Evolutionary conservation across 2,888 invertebrate genomes (phyloP).

Genomic region (Euspilapteryx auroguttella): DNA sequence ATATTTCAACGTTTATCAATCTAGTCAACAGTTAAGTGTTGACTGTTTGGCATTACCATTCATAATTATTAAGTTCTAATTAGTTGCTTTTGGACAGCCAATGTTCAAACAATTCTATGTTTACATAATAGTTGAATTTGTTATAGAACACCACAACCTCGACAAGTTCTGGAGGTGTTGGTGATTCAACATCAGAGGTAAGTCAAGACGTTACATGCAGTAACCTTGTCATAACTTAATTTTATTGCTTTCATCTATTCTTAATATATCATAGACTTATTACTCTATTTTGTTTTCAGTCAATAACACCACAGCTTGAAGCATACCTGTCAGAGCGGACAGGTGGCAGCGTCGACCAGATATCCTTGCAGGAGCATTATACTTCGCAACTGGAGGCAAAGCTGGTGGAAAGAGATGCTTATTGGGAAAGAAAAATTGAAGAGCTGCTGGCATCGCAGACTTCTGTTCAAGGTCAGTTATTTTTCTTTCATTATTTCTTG

Average conservation of each 20-base stretch:
- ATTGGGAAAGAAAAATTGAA: slow-evolving; percentile 65
- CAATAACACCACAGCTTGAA: slow-evolving; percentile 49
- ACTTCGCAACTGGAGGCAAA: slow-evolving; percentile 63
- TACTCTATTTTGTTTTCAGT: slow-evolving; percentile 24
- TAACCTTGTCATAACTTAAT: no score
- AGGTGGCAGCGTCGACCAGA: slow-evolving; percentile 37
- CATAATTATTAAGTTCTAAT: no score
- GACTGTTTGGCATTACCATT: no score
- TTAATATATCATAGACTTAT: no score
- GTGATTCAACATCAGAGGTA: slow-evolving; percentile 42
- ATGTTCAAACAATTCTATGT: no score
- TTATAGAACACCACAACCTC: slow-evolving; percentile 45
- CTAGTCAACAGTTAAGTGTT: no score
- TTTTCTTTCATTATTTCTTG: slow-evolving; percentile 1
- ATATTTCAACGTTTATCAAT: no score
- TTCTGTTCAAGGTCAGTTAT: slow-evolving; percentile 68
- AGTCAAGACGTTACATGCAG: no score
- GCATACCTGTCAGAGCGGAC: slow-evolving; percentile 41
- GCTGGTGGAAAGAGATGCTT: slow-evolving; percentile 56
- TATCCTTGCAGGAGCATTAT: slow-evolving; percentile 58
- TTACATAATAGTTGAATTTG: no score
- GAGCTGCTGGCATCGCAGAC: slow-evolving; percentile 55
- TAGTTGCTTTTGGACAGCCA: no score
- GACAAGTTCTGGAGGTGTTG: slow-evolving; percentile 40
- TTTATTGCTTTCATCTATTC: no score